These are phyloP conservation scores for Chlorops oryzae DNA, from an alignment of 1,140 invertebrate genomes.

Conservation along the genomic window DNA sequence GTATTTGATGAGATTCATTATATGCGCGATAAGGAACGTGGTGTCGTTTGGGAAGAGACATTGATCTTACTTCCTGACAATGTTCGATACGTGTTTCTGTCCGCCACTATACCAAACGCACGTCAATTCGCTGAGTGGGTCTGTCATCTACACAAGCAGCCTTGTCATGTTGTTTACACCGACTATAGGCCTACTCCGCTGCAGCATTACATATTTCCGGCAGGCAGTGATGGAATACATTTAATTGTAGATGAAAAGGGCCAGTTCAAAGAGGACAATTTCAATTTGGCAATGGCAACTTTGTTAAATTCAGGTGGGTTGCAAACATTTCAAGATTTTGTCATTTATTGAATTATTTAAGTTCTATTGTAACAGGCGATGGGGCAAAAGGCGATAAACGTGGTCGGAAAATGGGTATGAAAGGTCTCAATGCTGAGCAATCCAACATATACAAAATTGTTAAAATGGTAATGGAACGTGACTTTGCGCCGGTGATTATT, in stretches of 20 bases:
- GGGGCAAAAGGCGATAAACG: conserved; percentile 68
- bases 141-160: conserved; percentile 90
- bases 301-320: conserved; percentile 60
- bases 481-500: conserved; percentile 96
- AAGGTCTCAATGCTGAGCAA: conserved; percentile 58
- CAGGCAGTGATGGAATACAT: conserved; percentile 90
- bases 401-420: conserved; percentile 62
- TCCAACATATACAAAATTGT: conserved; percentile 96
- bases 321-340: background rate
- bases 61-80: conserved; percentile 96
- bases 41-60: conserved; percentile 98
- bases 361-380: conserved; percentile 49
- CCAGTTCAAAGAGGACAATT: conserved; percentile 95
- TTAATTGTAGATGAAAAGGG: conserved; percentile 93
- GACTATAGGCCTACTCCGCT: conserved; percentile 96
- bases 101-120: conserved; percentile 99
- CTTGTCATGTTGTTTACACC: conserved; percentile 98
- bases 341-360: background rate
- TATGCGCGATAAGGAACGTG: conserved; percentile 98
- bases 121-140: conserved; percentile 99
- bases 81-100: conserved; percentile 97
- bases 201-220: conserved; percentile 94
- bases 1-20: conserved; percentile 99
- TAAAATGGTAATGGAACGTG: conserved; percentile 98
- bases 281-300: conserved; percentile 90